Conservation (phyloP, 2,113 vertebrate genomes). For the Megaceryle torquata region DNA sequence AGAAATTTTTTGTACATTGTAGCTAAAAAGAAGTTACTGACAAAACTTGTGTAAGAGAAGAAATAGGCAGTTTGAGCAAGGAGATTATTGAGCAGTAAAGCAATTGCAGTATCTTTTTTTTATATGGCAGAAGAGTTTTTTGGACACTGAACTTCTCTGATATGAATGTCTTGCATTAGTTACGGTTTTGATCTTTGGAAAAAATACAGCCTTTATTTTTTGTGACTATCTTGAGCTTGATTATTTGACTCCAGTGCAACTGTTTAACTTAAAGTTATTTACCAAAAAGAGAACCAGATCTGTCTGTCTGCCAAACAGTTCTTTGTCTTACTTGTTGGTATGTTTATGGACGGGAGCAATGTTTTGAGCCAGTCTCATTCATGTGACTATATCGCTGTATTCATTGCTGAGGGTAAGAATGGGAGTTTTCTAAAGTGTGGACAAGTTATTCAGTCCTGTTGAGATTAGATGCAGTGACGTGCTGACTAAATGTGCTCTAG, state of each 20-base stretch:
- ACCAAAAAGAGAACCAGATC: constrained; percentile 21
- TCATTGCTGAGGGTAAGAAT: neutral
- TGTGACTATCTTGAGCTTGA: constrained; percentile 64
- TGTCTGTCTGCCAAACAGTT: neutral
- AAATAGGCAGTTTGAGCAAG: constrained; percentile 3
- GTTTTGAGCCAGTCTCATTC: neutral
- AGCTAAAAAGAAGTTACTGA: constrained; percentile 44
- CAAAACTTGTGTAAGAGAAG: neutral
- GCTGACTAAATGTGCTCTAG: neutral
- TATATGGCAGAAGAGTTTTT: constrained; percentile 47
- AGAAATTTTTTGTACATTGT: neutral
- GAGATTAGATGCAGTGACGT: neutral
- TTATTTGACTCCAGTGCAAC: constrained; percentile 35
- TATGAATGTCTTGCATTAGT: constrained; percentile 56
- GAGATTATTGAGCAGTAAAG: neutral
- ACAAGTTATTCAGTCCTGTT: neutral
- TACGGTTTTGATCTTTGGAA: constrained; percentile 62
- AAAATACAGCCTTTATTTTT: constrained; percentile 77
- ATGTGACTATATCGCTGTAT: neutral
- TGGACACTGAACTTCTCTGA: constrained; percentile 67
- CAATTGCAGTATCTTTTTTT: constrained; percentile 18
- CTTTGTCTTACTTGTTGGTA: constrained; percentile 7
- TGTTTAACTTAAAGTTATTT: constrained; percentile 44
- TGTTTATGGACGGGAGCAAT: neutral
- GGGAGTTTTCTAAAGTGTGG: neutral